A percentile compares a stretch with the other conserved stretches of the same genome.
Evolutionary conservation across 2,888 invertebrate species (phyloP).

Genomic region (Cepaea hortensis): DNA sequence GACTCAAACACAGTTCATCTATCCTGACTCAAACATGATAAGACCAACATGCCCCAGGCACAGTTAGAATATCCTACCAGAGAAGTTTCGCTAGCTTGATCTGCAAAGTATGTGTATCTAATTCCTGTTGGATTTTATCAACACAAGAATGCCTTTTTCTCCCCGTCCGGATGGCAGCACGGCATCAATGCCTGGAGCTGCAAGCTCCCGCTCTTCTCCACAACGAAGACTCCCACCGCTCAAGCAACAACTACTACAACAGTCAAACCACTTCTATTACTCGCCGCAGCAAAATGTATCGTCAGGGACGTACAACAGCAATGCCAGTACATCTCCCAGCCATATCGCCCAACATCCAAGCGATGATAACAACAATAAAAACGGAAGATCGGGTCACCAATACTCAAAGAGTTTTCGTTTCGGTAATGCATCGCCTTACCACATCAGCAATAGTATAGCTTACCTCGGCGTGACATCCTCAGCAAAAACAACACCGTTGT

Average conservation of each 20-base stretch:
- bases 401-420: background rate
- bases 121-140: background rate
- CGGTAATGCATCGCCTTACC: conserved; percentile 1
- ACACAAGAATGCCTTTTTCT: background rate
- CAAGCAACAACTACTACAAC: conserved; percentile 11
- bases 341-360: background rate
- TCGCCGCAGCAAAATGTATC: background rate
- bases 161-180: background rate
- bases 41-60: too few relatives aligned
- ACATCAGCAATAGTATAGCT: conserved; percentile 10
- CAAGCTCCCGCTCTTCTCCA: background rate
- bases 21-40: too few relatives aligned
- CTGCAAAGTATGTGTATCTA: background rate
- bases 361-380: conserved; percentile 15
- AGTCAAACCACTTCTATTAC: background rate
- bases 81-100: background rate
- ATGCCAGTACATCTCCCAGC: background rate
- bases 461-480: background rate
- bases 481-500: background rate
- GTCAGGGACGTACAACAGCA: background rate
- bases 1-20: too few relatives aligned
- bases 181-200: conserved; percentile 18
- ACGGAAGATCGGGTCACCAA: background rate
- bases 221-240: conserved; percentile 21
- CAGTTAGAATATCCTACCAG: too few relatives aligned